phyloP scores from a whole-genome alignment of 1,140 invertebrate genomes.

The Caligus rogercresseyi region DNA sequence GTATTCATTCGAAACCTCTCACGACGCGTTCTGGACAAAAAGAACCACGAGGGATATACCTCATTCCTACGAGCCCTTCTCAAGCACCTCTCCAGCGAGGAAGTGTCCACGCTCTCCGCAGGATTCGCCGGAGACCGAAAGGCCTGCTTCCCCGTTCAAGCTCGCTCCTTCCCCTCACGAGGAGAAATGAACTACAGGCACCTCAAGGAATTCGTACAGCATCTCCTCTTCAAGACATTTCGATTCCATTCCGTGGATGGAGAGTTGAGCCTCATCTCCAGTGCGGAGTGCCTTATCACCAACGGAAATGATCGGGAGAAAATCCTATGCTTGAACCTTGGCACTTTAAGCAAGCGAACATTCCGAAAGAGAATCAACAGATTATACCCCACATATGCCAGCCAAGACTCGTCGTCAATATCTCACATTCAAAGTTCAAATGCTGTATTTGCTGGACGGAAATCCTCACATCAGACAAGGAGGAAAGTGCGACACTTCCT shows the following conservation, averaged over 20 bases:
- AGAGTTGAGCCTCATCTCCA: not conserved
- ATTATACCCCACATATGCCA: not conserved
- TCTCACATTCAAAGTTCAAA: not conserved
- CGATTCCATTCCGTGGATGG: not conserved
- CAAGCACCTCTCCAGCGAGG: not conserved
- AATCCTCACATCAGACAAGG: not conserved
- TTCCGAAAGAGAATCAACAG: not conserved
- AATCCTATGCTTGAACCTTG: not conserved
- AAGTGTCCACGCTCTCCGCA: not conserved
- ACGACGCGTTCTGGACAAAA: not conserved
- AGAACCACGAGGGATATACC: not conserved
- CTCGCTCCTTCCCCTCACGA: not conserved
- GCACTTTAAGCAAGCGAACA: not conserved
- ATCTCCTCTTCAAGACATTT: not conserved
- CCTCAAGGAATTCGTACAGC: not conserved
- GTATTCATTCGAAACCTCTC: not conserved
- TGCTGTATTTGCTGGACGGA: not conserved
- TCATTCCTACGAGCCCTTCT: not conserved
- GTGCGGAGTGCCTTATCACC: not conserved
- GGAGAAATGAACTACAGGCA: not conserved
- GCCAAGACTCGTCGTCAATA: not conserved
- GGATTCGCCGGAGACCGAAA: not conserved
- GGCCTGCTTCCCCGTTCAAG: not conserved
- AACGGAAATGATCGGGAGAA: not conserved
- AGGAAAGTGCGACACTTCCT: not conserved